These are phyloP conservation scores for Mormyrus proboscirostris DNA, from an alignment of 2,797 vertebrate genomes.

Conservation along the genomic window DNA sequence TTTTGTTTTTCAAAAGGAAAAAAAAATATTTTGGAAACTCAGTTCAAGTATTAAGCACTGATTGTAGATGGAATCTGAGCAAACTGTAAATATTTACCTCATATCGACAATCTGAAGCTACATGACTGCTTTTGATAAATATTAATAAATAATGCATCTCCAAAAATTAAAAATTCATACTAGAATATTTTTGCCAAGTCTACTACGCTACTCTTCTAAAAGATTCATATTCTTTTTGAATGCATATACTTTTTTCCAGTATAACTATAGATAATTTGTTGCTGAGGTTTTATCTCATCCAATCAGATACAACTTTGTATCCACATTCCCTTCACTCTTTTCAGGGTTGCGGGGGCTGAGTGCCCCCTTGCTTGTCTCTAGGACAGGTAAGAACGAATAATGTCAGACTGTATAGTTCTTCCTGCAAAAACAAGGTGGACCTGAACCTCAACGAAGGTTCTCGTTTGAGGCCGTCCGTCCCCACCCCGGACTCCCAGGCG, in stretches of 20 bases:
- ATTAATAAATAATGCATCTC: constrained; percentile 52
- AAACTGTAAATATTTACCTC: constrained; percentile 31
- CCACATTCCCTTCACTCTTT: neutral
- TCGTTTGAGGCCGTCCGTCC: neutral
- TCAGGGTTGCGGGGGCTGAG: neutral
- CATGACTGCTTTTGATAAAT: constrained; percentile 54
- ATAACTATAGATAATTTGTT: neutral
- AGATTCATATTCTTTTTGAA: constrained; percentile 32
- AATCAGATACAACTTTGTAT: neutral
- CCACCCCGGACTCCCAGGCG: constrained; percentile 2
- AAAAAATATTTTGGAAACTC: constrained; percentile 41
- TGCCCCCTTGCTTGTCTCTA: neutral
- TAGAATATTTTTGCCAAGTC: constrained; percentile 28
- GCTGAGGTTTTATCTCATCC: neutral
- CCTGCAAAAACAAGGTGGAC: neutral
- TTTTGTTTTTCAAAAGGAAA: constrained; percentile 37
- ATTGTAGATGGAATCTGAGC: constrained; percentile 33
- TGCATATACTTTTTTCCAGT: constrained; percentile 29
- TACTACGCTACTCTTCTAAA: constrained; percentile 34
- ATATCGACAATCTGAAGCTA: constrained; percentile 40
- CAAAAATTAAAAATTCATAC: constrained; percentile 40
- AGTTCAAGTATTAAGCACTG: constrained; percentile 43
- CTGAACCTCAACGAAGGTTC: neutral
- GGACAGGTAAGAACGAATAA: neutral
- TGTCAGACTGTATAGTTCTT: neutral